Base-by-base conservation (phyloP, 2,113 vertebrate species). In the Bujurquina vittata region DNA sequence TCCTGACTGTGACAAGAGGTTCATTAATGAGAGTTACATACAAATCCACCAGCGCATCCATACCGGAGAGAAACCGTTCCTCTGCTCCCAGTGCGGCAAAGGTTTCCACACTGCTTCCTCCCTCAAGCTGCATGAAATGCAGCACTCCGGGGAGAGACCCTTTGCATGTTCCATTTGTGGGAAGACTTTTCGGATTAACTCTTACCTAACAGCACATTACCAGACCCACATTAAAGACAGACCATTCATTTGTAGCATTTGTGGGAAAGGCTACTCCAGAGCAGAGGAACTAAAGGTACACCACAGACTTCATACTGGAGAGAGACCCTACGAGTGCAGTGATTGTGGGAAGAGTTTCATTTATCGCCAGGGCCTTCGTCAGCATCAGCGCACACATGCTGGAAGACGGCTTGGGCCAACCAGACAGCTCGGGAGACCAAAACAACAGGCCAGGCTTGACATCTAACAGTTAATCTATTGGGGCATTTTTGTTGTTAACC, bases 1-100 rank as follows among this genome's bases (percentile, higher is more conserved):
- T 72, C 92, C 93, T 0, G 92, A 94, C 88, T 97, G 96, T 12
- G 96, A 95, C 15, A 96, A 97, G 87, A 95, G 72, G 46, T 97
- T 96, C 82, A 95, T 93, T 84, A 86, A 92, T 0, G 87, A 94
- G 75, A 88, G 92, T 82, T 93, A 93, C 87, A 88, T 94, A 4
- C 90, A 95, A 63, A 81, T 95, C 18, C 95, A 95, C 56, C 91
- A 86, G 62, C 91, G 92, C 23, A 92, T 94, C 61, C 94, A 94
- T 7, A 92, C 93, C 0, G 94, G 92, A 11, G 92, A 94, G 88
- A 90, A 84, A 54, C 92, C 93, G 0, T 93, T 87, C 78, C 87
- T 92, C 17, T 94, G 94, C 76, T 89, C 90, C 1, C 84, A 93
- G 78, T 94, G 94, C 2, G 90, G 92, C 52, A 85, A 90, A 60